These are phyloP conservation scores for Ammodytes marinus DNA, from an alignment of 2,113 vertebrate genomes.

Conservation along the genomic window DNA sequence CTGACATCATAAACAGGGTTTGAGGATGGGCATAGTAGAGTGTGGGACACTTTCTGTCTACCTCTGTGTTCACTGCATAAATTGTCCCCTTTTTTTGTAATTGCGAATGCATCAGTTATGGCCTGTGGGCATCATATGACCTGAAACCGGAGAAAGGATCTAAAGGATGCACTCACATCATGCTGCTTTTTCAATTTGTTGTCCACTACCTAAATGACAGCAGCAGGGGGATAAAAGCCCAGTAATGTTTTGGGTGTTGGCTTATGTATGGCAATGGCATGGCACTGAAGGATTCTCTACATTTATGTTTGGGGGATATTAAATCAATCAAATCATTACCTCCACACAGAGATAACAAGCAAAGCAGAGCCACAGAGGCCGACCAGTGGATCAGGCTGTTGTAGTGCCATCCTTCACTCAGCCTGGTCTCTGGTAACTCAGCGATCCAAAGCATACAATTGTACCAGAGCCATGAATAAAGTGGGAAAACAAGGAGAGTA, in stretches of 20 bases:
- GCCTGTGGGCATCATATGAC: slow-evolving; percentile 19
- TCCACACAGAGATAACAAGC: slow-evolving; percentile 5
- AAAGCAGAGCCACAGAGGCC: background rate
- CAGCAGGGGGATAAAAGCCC: slow-evolving; percentile 5
- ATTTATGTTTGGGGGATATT: slow-evolving; percentile 8
- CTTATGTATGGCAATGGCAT: background rate
- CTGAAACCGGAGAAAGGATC: slow-evolving; percentile 34
- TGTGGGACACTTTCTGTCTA: background rate
- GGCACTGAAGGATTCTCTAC: background rate
- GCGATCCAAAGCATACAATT: background rate
- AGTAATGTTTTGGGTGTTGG: background rate
- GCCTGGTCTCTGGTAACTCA: background rate
- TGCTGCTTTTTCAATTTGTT: slow-evolving; percentile 19
- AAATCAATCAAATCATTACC: slow-evolving; percentile 29
- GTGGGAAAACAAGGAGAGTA: background rate
- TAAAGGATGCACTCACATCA: slow-evolving; percentile 5
- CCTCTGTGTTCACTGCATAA: background rate
- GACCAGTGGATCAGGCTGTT: background rate
- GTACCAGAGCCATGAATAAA: background rate
- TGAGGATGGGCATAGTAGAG: background rate
- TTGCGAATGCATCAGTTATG: slow-evolving; percentile 27
- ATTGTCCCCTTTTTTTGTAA: slow-evolving; percentile 12
- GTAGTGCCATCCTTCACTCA: background rate
- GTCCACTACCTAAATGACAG: slow-evolving; percentile 24
- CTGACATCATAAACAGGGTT: background rate